These are phyloP conservation scores for Nomia melanderi DNA, from an alignment of 1,140 invertebrate species.

Conservation along the genomic window DNA sequence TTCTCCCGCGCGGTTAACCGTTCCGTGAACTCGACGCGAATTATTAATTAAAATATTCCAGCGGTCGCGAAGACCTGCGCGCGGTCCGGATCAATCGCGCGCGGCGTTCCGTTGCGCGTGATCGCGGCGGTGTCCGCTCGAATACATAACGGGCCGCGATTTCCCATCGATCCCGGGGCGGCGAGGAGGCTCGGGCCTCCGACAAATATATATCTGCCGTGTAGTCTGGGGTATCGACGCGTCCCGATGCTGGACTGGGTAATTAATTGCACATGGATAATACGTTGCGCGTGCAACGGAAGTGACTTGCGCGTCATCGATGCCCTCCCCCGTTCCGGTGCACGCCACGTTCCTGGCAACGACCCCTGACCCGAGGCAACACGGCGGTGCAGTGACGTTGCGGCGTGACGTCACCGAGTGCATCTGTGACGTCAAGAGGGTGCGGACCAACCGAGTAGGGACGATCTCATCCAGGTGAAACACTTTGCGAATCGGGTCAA, in stretches of 20 bases:
- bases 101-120: background rate
- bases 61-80: no score
- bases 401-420: slow-evolving; percentile 66
- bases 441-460: slow-evolving; percentile 58
- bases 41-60: slow-evolving; percentile 16
- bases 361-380: slow-evolving; percentile 62
- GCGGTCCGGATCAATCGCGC: background rate
- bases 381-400: slow-evolving; percentile 65
- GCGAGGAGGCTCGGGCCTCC: background rate
- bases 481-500: slow-evolving; percentile 61
- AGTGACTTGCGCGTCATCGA: slow-evolving; percentile 62
- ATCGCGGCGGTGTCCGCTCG: background rate
- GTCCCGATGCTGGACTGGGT: slow-evolving; percentile 43
- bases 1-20: background rate
- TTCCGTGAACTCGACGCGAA: background rate
- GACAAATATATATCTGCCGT: background rate
- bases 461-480: slow-evolving; percentile 62
- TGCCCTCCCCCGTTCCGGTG: slow-evolving; percentile 19
- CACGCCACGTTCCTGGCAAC: slow-evolving; percentile 57
- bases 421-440: slow-evolving; percentile 67
- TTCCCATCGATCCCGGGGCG: slow-evolving; percentile 11
- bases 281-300: slow-evolving; percentile 51
- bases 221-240: slow-evolving; percentile 36
- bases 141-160: background rate
- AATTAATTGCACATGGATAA: slow-evolving; percentile 60